Base-by-base conservation (phyloP, 2,113 vertebrate genomes). In the Neolamprologus sp. region DNA sequence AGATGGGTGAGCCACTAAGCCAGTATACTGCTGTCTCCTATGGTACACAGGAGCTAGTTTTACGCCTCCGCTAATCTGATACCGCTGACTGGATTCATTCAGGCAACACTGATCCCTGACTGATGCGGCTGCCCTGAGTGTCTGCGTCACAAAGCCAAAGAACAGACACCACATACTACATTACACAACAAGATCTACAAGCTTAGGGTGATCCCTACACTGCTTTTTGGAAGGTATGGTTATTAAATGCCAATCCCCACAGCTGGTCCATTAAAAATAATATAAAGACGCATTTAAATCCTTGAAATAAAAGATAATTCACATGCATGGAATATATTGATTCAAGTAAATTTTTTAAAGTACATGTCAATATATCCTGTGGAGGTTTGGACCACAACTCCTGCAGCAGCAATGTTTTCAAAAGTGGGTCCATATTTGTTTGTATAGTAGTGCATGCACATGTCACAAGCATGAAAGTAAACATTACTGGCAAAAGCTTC, bases 1-100 rank as follows among this genome's bases (percentile, higher is more conserved):
- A 83, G 78, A 84, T 11, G 31, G 68, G 65, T 49, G 49, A 80
- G 73, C 55, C 37, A 51, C 84, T 92, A 88, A 90, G 81, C 57
- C 89, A 33, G 47, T n/a, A 13, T 49, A 54, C 82, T 37, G 19
- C 35, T 23, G 19, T 31, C 84, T 60, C 37, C 78, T 23, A 71
- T 9, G 7, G 23, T 80, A 75, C 65, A 79, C 83, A 53, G 63
- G 57, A 84, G 79, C 51, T 81, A 68, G 65, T 57, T 82, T 87
- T 86, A 85, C 31, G 1, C 79, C 49, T 84, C 87, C 1, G 60
- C 81, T 93, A 88, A 92, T 93, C 93, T 85, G 93, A 91, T 90
- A 91, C 85, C 86, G 21, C 80, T 83, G 88, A 89, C 86, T 83
- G 88, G 85, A 87, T 73, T 89, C 78, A 85, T 84, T 92, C 82